Base-by-base conservation (phyloP, 1,140 invertebrate species). In the Camponotus vicinus region DNA sequence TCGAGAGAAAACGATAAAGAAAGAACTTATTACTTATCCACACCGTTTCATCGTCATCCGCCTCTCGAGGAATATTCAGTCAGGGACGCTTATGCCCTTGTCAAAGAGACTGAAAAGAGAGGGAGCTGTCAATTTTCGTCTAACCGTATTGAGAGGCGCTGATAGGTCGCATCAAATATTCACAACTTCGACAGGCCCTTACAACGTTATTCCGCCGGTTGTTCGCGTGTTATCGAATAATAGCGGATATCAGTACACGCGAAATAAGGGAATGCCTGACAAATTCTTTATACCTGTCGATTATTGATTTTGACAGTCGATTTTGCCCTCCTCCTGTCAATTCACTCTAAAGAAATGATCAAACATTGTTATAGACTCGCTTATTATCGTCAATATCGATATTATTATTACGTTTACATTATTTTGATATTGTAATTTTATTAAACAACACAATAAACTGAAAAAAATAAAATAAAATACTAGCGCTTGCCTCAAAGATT, bases 1-100 rank as follows among this genome's bases (percentile, higher is more conserved):
- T 93, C 82, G 88, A 73, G 90, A 87, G 92, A 93, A 52, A 52
- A 92, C 92, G 92, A 93, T 94, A 94, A 94, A 94, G 69, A 93
- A 94, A 93, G 89, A 95, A 94, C 93, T 94, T 94, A 94, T 95
- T 95, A 94, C 94, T 93, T 93, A 93, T 92, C 91, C 93, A 86
- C 67, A 86, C 89, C 89, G 86, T 89, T 83, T 37, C 86, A 86
- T 59, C 77, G 21, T 71, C 45, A 52, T 86, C 63, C 66, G 21
- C 73, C 32, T 82, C 52, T 66, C 76, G 71, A 85, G 66, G 78
- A 77, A 89, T 87, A 91, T 90, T 88, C 80, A 87, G 4, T 91
- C 75, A 85, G 79, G 73, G 83, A 63, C 63, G 89, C 82, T 86
- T 83, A 49, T 37, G 75, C 42, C 49, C 2, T 42, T 49, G 64